phyloP scores from a whole-genome alignment of 2,797 vertebrate species.

The Cheirogaleus major region DNA sequence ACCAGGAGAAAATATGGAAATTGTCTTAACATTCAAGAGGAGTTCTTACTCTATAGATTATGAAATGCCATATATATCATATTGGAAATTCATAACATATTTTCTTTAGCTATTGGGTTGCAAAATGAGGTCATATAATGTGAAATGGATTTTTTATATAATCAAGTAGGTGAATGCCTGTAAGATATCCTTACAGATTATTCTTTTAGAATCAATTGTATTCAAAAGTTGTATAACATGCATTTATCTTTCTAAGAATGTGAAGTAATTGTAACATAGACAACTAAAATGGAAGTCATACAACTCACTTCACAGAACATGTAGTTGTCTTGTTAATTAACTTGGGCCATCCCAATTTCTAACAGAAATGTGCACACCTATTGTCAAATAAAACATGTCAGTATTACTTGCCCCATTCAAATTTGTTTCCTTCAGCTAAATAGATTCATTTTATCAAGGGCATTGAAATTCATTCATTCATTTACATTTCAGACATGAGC shows the following conservation, averaged over 20 bases:
- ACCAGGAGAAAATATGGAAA: conserved; percentile 62
- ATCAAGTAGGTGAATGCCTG: conserved; percentile 79
- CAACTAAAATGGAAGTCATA: not conserved
- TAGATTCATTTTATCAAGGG: not conserved
- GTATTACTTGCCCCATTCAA: not conserved
- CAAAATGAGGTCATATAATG: conserved; percentile 84
- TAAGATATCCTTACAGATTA: conserved; percentile 74
- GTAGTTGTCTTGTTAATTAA: not conserved
- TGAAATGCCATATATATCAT: conserved; percentile 78
- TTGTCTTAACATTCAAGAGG: conserved; percentile 77
- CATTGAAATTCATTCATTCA: not conserved
- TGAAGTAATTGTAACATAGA: conserved; percentile 46
- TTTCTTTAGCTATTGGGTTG: conserved; percentile 79
- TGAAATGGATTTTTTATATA: conserved; percentile 83
- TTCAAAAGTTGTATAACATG: conserved; percentile 68
- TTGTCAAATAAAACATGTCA: not conserved
- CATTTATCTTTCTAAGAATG: conserved; percentile 63
- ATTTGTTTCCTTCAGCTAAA: conserved; percentile 35
- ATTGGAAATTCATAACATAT: conserved; percentile 82
- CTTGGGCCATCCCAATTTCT: not conserved
- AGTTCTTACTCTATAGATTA: conserved; percentile 74
- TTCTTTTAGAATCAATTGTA: conserved; percentile 81
- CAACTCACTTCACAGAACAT: not conserved
- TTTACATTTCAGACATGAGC: not conserved
- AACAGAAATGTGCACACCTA: not conserved